Evolutionary conservation across 2,888 invertebrate genomes (phyloP), one percentile per base, ranked within the genome.

Genomic region (Meiosimyza decipiens): DNA sequence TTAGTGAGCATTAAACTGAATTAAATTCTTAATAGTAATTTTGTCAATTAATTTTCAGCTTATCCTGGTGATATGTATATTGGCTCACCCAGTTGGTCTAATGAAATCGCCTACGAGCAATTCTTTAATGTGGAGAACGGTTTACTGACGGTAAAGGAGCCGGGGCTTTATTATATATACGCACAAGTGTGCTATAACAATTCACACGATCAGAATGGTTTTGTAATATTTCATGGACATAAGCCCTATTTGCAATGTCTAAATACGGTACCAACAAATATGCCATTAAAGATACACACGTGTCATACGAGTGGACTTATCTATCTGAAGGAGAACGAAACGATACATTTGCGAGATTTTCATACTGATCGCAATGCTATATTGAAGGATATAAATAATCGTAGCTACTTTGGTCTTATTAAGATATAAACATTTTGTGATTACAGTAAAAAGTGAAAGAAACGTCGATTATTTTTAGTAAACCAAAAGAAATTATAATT

Each of bases 331-430:
- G 88, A 89, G 47, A 91, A 91, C 15, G 95, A 95, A 81, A 89
- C 88, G 22, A 87, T 95, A 15, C 90, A 91, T 6, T 86, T 95
- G 13, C 90, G 91, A 69, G 95, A 95, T 80, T 90, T 94, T 1
- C 85, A 85, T 71, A 80, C 75, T n/a, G 83, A 86, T 78, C 85
- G 84, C 13, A 78, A 75, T 68, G 82, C 80, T 3, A 79, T 82
- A 66, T 75, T 86, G 3, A 91, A 91, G 22, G 90, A 91, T 13
- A 91, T 91, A 16, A 90, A 91, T 15, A 93, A 93, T 77, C 94
- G 94, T 84, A 94, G 94, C 80, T 95, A 94, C 88, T 94, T 95
- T 79, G 95, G 95, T 51, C 88, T 94, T n/a, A 89, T 94, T 69
- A 94, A 93, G 77, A 70, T 84, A 72, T 85, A 47, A 50, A 59